These are phyloP conservation scores for Drymonia ruficornis DNA, from an alignment of 2,888 invertebrate species.

Conservation along the genomic window DNA sequence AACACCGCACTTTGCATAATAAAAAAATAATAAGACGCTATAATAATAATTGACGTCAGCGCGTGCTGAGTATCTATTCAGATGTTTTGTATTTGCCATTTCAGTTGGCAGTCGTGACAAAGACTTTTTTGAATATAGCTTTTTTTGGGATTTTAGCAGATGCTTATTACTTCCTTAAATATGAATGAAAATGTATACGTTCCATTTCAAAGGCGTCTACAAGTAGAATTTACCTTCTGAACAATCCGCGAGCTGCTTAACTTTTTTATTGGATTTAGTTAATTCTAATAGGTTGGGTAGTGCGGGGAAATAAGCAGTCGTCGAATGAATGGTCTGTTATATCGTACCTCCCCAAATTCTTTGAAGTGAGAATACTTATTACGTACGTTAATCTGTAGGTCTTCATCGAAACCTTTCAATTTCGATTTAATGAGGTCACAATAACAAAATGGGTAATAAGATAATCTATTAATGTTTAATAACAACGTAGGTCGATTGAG, in stretches of 20 bases:
- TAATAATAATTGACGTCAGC: constrained; percentile 33
- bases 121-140: constrained; percentile 20
- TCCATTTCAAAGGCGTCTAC: constrained; percentile 1
- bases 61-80: constrained; percentile 25
- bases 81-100: constrained; percentile 19
- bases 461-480: no score
- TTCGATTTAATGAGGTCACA: no score
- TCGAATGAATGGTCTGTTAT: not conserved
- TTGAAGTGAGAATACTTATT: not conserved
- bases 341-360: not conserved
- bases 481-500: constrained; percentile 7
- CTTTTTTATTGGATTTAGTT: constrained; percentile 5
- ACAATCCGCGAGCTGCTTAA: constrained; percentile 4
- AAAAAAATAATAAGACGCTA: constrained; percentile 28
- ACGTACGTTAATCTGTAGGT: no score
- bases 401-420: no score
- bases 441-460: no score
- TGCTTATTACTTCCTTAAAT: constrained; percentile 13
- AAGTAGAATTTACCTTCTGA: not conserved
- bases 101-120: constrained; percentile 17
- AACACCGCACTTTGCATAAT: constrained; percentile 21
- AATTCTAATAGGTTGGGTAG: not conserved
- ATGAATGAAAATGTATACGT: constrained; percentile 8
- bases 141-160: constrained; percentile 13
- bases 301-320: not conserved